Conservation (phyloP, 2,113 vertebrate species). For the Condylura cristata region DNA sequence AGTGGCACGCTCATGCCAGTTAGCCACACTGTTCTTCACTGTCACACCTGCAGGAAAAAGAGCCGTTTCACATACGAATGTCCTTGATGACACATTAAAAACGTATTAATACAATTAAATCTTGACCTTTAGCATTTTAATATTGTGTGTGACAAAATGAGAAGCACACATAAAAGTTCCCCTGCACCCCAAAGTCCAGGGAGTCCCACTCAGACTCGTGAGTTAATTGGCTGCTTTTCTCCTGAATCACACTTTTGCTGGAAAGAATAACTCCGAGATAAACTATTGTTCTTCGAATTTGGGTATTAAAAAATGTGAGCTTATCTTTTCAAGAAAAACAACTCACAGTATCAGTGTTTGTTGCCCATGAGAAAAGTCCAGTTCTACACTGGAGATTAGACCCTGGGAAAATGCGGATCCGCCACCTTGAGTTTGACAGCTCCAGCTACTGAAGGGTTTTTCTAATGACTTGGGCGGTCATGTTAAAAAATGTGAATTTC, state of each 20-base stretch:
- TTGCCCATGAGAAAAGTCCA: background rate
- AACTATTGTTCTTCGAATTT: background rate
- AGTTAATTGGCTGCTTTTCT: background rate
- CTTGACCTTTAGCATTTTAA: background rate
- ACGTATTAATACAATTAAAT: background rate
- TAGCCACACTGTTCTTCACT: background rate
- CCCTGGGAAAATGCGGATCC: background rate
- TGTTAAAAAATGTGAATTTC: background rate
- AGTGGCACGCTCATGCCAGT: background rate
- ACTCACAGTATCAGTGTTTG: background rate
- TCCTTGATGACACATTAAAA: background rate
- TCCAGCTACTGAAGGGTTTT: background rate
- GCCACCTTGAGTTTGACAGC: background rate
- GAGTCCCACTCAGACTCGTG: background rate
- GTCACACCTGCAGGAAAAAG: background rate
- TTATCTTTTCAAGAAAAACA: background rate
- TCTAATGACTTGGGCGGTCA: background rate
- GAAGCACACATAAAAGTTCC: background rate
- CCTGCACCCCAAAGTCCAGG: background rate
- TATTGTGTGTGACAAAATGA: background rate
- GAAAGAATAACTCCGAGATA: background rate
- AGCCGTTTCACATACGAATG: background rate
- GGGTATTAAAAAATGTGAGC: background rate
- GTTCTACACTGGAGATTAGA: background rate
- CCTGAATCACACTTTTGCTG: background rate